Conservation (phyloP, 2,113 vertebrate species). For the Isurus oxyrinchus region DNA sequence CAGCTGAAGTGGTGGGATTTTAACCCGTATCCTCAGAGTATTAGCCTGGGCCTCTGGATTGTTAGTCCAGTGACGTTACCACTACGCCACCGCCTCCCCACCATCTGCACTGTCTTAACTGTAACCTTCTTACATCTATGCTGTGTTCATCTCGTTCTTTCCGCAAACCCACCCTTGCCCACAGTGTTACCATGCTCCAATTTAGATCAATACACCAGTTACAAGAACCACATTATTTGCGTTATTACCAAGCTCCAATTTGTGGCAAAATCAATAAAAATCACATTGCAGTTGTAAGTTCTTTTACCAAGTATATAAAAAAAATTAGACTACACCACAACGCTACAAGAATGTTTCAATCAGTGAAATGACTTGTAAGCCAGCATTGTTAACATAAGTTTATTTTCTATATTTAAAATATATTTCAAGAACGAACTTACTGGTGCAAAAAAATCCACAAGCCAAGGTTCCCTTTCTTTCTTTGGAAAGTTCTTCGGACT, state of each 20-base stretch:
- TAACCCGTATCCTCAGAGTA: too few relatives aligned
- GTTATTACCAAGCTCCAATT: not conserved
- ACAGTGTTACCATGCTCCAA: not conserved
- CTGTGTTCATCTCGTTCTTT: not conserved
- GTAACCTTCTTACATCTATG: not conserved
- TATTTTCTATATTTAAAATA: not conserved
- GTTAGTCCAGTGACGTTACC: too few relatives aligned
- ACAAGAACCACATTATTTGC: not conserved
- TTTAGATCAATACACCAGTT: not conserved
- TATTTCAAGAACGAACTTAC: constrained; percentile 56
- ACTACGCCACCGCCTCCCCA: too few relatives aligned
- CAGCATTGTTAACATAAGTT: not conserved
- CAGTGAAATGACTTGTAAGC: not conserved
- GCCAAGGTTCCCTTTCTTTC: constrained; percentile 85
- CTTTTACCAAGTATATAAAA: not conserved
- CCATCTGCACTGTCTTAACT: too few relatives aligned
- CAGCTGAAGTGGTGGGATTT: too few relatives aligned
- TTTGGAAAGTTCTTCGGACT: constrained; percentile 89
- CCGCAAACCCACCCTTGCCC: too few relatives aligned
- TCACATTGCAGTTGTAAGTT: not conserved
- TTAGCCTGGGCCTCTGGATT: too few relatives aligned
- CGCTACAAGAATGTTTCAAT: not conserved
- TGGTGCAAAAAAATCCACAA: constrained; percentile 96
- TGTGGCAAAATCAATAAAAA: not conserved
- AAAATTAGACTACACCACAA: not conserved